Conservation (phyloP, 2,113 vertebrate species). For the Semnornis frantzii region DNA sequence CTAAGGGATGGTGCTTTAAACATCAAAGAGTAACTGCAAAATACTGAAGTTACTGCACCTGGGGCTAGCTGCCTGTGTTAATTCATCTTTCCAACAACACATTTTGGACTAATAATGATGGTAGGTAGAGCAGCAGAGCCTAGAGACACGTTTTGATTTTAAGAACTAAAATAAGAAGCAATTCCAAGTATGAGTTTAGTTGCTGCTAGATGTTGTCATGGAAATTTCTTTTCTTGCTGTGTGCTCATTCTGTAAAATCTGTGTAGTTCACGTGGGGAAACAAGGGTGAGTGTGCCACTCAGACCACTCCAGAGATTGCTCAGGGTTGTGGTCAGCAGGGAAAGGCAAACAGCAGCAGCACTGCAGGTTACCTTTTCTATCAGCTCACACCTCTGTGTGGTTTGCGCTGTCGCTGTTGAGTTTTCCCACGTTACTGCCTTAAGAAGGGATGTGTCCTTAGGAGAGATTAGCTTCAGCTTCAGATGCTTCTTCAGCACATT, state of each 20-base stretch:
- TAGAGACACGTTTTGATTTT: not conserved
- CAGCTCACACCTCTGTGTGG: not conserved
- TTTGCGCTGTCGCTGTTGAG: not conserved
- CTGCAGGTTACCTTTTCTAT: not conserved
- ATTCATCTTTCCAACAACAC: not conserved
- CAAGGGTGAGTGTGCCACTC: not conserved
- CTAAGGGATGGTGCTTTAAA: not conserved
- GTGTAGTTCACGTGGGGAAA: not conserved
- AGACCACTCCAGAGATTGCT: not conserved
- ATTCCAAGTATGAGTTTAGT: not conserved
- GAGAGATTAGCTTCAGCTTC: not conserved
- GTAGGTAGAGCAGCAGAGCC: not conserved
- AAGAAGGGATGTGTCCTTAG: not conserved
- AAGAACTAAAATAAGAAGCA: not conserved
- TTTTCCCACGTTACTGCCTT: not conserved
- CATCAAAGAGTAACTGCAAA: not conserved
- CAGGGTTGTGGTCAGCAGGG: not conserved
- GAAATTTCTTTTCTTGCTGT: slow-evolving; percentile 1
- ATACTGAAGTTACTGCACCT: not conserved
- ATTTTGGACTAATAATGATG: not conserved
- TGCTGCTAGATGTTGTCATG: slow-evolving; percentile 6
- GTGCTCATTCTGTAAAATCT: not conserved
- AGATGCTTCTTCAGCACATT: not conserved
- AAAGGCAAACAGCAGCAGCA: not conserved
- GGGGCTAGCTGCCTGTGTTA: not conserved